These are phyloP conservation scores for Tenthredo mesomela DNA, from an alignment of 2,888 invertebrate genomes.

Conservation along the genomic window DNA sequence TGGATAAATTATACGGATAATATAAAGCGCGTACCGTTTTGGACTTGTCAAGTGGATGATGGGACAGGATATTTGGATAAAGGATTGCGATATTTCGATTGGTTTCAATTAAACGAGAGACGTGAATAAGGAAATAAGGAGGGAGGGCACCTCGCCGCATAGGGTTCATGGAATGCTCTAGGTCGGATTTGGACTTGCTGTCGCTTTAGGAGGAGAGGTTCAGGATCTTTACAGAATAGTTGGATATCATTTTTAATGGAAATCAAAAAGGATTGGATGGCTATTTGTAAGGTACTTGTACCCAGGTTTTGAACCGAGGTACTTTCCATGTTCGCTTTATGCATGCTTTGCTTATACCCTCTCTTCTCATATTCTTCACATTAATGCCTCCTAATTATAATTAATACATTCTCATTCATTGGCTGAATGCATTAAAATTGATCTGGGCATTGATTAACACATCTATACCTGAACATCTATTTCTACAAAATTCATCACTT, in stretches of 20 bases:
- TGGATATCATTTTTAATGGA: slow-evolving; percentile 59
- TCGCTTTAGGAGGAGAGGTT: slow-evolving; percentile 56
- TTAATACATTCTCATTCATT: slow-evolving; percentile 2
- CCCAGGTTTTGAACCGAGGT: slow-evolving; percentile 62
- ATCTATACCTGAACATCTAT: background rate
- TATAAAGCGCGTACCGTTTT: slow-evolving; percentile 61
- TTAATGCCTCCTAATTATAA: background rate
- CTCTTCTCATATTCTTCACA: slow-evolving; percentile 31
- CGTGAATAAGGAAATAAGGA: slow-evolving; percentile 40
- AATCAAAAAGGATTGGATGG: slow-evolving; percentile 56
- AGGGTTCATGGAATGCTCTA: slow-evolving; percentile 58
- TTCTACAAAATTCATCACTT: background rate
- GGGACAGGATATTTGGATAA: slow-evolving; percentile 58
- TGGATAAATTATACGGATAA: slow-evolving; percentile 62
- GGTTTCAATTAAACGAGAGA: slow-evolving; percentile 53
- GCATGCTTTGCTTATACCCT: slow-evolving; percentile 62
- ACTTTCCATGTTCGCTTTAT: slow-evolving; percentile 61
- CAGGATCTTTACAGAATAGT: slow-evolving; percentile 51
- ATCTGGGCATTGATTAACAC: slow-evolving; percentile 26
- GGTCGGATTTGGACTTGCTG: slow-evolving; percentile 64
- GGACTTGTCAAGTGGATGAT: slow-evolving; percentile 59
- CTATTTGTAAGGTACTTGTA: slow-evolving; percentile 65
- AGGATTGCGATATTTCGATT: slow-evolving; percentile 64
- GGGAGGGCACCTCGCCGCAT: slow-evolving; percentile 46
- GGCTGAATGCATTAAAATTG: slow-evolving; percentile 42